Conservation (phyloP, 1,140 invertebrate species). For the Apocrypta bakeri region DNA sequence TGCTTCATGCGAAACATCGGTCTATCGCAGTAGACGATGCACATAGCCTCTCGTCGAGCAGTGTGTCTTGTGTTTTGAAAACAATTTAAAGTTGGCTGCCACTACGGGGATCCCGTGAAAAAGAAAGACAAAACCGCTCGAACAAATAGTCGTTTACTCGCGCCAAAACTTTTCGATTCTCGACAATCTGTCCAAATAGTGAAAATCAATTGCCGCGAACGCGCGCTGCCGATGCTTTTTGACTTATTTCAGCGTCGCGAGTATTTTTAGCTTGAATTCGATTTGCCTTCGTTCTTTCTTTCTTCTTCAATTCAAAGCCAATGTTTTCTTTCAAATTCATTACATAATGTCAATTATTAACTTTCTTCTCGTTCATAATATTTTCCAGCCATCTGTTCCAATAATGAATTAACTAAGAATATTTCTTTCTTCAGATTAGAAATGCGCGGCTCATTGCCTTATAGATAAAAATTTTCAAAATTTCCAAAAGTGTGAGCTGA, state of each 20-base stretch:
- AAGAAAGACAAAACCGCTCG: neutral
- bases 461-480: no score
- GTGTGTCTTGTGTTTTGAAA: constrained; percentile 54
- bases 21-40: neutral
- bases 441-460: no score
- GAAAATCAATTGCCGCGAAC: constrained; percentile 37
- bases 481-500: no score
- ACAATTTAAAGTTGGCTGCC: constrained; percentile 59
- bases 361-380: no score
- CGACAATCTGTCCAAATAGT: constrained; percentile 39
- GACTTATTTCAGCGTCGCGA: constrained; percentile 13
- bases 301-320: neutral
- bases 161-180: constrained; percentile 44
- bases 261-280: constrained; percentile 27
- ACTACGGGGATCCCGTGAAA: constrained; percentile 24
- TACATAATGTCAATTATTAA: no score
- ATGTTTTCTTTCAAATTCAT: neutral
- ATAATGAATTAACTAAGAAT: no score
- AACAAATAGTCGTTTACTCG: constrained; percentile 27
- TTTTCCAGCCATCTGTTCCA: no score
- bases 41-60: neutral
- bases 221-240: neutral
- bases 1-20: neutral
- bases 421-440: no score
- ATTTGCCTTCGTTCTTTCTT: neutral